Percentiles rank a stretch among this genome's conserved stretches.
Evolutionary conservation across 1,140 invertebrate genomes (phyloP).

Genomic region (Drosophila sulfurigaster): DNA sequence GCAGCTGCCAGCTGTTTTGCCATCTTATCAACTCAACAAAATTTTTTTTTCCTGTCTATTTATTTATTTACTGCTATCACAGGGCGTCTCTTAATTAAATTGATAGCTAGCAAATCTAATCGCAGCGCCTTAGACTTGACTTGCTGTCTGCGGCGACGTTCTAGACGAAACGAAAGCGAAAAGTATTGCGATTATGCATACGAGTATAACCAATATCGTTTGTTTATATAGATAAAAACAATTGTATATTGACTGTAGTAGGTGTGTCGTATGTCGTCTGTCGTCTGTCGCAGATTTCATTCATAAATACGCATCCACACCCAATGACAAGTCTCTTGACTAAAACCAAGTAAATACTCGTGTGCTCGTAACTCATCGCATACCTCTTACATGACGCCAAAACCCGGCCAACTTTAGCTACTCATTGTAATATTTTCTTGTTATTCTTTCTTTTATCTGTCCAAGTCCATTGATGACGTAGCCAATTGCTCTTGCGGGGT

Average conservation of each 20-base stretch:
- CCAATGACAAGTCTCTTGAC: constrained; percentile 45
- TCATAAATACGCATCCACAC: constrained; percentile 64
- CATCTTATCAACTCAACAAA: constrained; percentile 40
- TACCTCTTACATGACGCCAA: constrained; percentile 30
- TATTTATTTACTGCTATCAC: constrained; percentile 10
- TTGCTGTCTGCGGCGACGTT: constrained; percentile 23
- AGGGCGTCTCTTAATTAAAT: constrained; percentile 16
- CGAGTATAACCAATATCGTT: constrained; percentile 63
- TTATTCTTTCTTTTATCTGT: constrained; percentile 36
- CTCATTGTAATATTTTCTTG: constrained; percentile 49
- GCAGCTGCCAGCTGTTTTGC: constrained; percentile 57
- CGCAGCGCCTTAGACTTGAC: constrained; percentile 8
- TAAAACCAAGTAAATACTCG: constrained; percentile 55
- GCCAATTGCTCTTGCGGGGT: not conserved
- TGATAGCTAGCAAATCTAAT: constrained; percentile 20
- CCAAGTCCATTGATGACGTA: constrained; percentile 66
- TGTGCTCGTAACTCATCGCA: constrained; percentile 27
- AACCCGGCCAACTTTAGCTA: constrained; percentile 28
- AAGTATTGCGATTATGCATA: constrained; percentile 55
- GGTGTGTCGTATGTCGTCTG: constrained; percentile 47
- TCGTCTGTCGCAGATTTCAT: constrained; percentile 62
- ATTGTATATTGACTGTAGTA: constrained; percentile 29
- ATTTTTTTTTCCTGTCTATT: not conserved
- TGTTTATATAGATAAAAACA: constrained; percentile 75
- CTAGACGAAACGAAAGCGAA: constrained; percentile 60